Evolutionary conservation across 2,113 vertebrate species (phyloP).

Genomic region (Dolichotis patagonum): DNA sequence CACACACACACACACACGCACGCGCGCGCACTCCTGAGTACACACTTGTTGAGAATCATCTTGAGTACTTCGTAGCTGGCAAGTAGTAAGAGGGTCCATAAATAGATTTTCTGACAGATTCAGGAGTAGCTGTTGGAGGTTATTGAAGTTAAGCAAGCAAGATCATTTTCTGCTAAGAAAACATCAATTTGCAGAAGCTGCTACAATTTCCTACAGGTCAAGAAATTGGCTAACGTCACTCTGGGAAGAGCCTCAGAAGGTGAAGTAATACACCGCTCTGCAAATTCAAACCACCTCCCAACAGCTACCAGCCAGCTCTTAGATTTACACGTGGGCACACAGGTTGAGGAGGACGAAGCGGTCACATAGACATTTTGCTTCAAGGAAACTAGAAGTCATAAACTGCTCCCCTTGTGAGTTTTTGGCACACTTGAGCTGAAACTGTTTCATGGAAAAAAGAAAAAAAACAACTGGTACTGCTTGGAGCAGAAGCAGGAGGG

Average conservation of each 20-base stretch:
- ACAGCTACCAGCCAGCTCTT: not conserved
- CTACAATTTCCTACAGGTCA: constrained; percentile 56
- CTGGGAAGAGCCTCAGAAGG: constrained; percentile 44
- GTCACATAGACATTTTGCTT: not conserved
- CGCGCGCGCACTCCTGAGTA: not conserved
- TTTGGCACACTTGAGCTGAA: not conserved
- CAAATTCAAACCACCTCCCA: constrained; percentile 19
- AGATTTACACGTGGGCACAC: not conserved
- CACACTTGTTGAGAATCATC: constrained; percentile 40
- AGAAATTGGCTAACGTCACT: constrained; percentile 51
- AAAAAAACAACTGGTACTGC: not conserved
- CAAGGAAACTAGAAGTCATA: not conserved
- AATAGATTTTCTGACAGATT: constrained; percentile 56
- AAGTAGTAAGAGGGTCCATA: constrained; percentile 11
- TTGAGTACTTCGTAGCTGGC: not conserved
- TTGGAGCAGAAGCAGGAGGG: constrained; percentile 50
- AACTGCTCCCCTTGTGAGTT: not conserved
- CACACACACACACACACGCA: not conserved
- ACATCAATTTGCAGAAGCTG: constrained; percentile 66
- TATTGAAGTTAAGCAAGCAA: constrained; percentile 51
- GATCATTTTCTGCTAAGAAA: constrained; percentile 65
- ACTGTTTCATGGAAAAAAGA: not conserved
- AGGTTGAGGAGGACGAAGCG: not conserved
- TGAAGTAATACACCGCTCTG: constrained; percentile 42
- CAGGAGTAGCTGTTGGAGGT: constrained; percentile 51